Conservation (phyloP, 2,888 invertebrate genomes). For the Brachylomia viminalis region DNA sequence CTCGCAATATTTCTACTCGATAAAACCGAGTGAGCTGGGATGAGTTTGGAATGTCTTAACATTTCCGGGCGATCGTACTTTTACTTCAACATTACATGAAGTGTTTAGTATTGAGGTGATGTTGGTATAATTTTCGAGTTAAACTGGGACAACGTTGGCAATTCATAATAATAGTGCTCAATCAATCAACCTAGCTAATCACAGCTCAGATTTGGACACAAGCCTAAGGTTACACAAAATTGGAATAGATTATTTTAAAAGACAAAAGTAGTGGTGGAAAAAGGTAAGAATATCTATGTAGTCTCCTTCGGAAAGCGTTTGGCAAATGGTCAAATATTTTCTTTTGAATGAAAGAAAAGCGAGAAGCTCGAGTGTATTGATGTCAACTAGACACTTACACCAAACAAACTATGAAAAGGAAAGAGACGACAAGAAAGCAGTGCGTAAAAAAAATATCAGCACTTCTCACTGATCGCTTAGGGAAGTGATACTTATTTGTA, state of each 20-base stretch:
- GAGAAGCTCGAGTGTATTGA: neutral
- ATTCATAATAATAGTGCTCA: conserved; percentile 29
- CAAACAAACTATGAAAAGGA: conserved; percentile 13
- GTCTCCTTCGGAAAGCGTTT: neutral
- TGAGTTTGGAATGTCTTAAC: neutral
- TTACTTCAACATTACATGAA: conserved; percentile 39
- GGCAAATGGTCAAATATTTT: neutral
- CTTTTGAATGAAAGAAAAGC: neutral
- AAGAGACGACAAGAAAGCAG: conserved; percentile 12
- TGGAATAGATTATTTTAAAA: neutral
- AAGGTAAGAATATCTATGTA: too few species aligned
- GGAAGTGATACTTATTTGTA: conserved; percentile 60
- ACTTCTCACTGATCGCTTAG: conserved; percentile 23
- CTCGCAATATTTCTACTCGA: neutral
- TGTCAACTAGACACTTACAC: conserved; percentile 10
- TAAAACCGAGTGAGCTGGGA: neutral
- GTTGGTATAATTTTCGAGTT: conserved; percentile 44
- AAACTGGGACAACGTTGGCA: conserved; percentile 38
- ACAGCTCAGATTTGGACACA: neutral
- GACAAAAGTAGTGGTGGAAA: neutral
- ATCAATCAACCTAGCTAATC: conserved; percentile 36
- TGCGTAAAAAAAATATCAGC: conserved; percentile 27
- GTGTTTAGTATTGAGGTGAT: conserved; percentile 47
- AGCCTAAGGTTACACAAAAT: neutral
- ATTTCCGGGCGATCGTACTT: neutral